These are phyloP conservation scores for Elgaria multicarinata DNA, from an alignment of 2,113 vertebrate species.

Conservation along the genomic window DNA sequence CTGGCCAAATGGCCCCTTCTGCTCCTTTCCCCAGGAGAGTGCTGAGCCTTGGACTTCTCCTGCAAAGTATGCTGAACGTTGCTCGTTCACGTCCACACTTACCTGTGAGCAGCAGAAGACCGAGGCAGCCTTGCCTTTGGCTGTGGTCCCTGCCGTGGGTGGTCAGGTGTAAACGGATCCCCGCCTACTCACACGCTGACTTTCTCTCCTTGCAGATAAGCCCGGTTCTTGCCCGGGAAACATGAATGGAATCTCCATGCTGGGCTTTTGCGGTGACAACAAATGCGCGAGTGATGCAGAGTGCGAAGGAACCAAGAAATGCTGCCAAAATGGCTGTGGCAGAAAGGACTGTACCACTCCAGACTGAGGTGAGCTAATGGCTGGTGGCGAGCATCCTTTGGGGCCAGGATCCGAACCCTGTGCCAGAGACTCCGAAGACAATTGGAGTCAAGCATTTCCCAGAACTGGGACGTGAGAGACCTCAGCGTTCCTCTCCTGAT, in stretches of 20 bases:
- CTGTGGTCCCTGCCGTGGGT: background rate
- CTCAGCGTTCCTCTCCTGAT: too few species aligned
- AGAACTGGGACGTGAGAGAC: too few species aligned
- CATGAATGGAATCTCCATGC: slow-evolving; percentile 47
- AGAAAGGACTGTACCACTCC: slow-evolving; percentile 53
- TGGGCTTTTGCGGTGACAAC: slow-evolving; percentile 37
- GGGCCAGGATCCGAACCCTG: background rate
- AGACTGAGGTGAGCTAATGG: slow-evolving; percentile 41
- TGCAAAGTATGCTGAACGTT: too few species aligned
- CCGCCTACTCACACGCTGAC: background rate
- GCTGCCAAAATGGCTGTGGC: slow-evolving; percentile 59
- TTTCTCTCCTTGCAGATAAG: slow-evolving; percentile 56
- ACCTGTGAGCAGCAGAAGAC: too few species aligned
- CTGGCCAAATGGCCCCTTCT: too few species aligned
- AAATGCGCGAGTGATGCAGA: slow-evolving; percentile 45
- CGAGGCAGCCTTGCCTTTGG: too few species aligned
- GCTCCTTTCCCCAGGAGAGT: too few species aligned
- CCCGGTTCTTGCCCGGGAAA: slow-evolving; percentile 49
- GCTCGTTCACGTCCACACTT: too few species aligned
- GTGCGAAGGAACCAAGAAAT: slow-evolving; percentile 46
- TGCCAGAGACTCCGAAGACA: too few species aligned
- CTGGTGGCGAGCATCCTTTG: background rate
- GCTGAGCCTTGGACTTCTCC: too few species aligned
- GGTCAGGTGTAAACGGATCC: too few species aligned
- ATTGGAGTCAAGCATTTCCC: too few species aligned